phyloP scores from a whole-genome alignment of 1,140 invertebrate genomes.

The Pseudomyrmex sp. region DNA sequence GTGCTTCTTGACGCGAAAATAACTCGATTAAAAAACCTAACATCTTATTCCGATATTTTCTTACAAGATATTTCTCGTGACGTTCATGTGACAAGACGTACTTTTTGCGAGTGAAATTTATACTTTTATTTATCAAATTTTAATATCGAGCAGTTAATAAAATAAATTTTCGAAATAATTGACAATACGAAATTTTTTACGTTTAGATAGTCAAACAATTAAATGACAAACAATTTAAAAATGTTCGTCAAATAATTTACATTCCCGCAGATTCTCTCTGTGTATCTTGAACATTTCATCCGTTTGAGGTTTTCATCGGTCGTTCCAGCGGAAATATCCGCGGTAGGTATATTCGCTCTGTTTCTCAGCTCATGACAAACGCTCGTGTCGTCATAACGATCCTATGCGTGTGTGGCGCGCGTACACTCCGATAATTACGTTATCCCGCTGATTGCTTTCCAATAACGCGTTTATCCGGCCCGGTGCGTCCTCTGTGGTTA shows the following conservation, averaged over 20 bases:
- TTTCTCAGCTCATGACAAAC: constrained; percentile 52
- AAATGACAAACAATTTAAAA: not conserved
- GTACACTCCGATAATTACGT: constrained; percentile 59
- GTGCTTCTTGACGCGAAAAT: constrained; percentile 4
- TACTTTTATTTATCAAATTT: not conserved
- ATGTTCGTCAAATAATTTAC: not conserved
- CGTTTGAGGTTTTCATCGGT: constrained; percentile 11
- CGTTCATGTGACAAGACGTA: not conserved
- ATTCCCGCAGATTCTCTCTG: not conserved
- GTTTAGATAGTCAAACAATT: not conserved
- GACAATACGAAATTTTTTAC: not conserved
- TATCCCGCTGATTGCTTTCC: constrained; percentile 58
- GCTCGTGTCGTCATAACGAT: constrained; percentile 55
- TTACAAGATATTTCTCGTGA: not conserved
- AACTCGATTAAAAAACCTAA: not conserved
- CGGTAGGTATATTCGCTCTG: constrained; percentile 13
- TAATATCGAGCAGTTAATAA: not conserved
- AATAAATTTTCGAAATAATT: constrained; percentile 8
- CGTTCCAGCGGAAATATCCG: constrained; percentile 29
- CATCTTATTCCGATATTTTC: constrained; percentile 10
- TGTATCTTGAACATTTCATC: not conserved
- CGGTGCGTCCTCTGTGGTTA: constrained; percentile 60
- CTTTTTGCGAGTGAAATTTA: no score
- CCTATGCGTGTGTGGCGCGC: constrained; percentile 45
- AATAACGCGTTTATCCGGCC: constrained; percentile 56